Percentiles rank a stretch among this genome's conserved stretches.
phyloP scores from a whole-genome alignment of 2,888 invertebrate genomes.

The Eupeodes luniger region DNA sequence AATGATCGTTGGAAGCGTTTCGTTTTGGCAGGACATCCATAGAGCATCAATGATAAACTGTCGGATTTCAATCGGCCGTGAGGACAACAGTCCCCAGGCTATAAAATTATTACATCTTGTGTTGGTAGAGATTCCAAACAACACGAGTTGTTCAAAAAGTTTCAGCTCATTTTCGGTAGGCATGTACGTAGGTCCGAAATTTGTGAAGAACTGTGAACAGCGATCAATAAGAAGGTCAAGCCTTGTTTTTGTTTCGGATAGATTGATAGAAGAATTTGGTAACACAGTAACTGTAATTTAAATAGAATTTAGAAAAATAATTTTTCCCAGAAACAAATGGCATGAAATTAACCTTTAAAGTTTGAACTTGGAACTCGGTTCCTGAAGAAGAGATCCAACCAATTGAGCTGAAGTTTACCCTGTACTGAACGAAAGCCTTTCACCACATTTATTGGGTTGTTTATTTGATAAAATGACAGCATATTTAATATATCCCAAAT shows the following conservation, averaged over 20 bases:
- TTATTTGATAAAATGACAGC: constrained; percentile 81
- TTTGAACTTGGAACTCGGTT: constrained; percentile 77
- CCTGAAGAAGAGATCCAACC: constrained; percentile 81
- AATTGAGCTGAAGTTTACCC: constrained; percentile 81
- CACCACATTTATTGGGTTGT: constrained; percentile 80
- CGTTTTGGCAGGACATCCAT: constrained; percentile 80
- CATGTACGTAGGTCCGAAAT: constrained; percentile 79
- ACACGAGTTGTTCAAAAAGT: constrained; percentile 82
- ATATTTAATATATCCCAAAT: constrained; percentile 84
- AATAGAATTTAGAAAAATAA: background rate
- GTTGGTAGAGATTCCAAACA: constrained; percentile 81
- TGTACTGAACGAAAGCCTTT: constrained; percentile 82
- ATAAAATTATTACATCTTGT: constrained; percentile 83
- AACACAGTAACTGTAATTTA: constrained; percentile 76
- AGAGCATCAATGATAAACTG: constrained; percentile 81
- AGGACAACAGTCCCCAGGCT: constrained; percentile 83
- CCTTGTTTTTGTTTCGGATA: constrained; percentile 81
- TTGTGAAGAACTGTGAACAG: constrained; percentile 83
- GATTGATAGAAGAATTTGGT: constrained; percentile 79
- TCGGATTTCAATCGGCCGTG: constrained; percentile 81
- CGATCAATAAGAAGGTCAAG: constrained; percentile 83
- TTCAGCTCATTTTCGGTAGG: constrained; percentile 81
- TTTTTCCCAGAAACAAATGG: background rate
- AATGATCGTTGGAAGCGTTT: constrained; percentile 80
- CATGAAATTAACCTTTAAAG: constrained; percentile 77